A percentile compares a stretch with the other conserved stretches of the same genome.
Evolutionary conservation across 2,113 vertebrate species (phyloP).

Genomic region (Rutilus rutilus): DNA sequence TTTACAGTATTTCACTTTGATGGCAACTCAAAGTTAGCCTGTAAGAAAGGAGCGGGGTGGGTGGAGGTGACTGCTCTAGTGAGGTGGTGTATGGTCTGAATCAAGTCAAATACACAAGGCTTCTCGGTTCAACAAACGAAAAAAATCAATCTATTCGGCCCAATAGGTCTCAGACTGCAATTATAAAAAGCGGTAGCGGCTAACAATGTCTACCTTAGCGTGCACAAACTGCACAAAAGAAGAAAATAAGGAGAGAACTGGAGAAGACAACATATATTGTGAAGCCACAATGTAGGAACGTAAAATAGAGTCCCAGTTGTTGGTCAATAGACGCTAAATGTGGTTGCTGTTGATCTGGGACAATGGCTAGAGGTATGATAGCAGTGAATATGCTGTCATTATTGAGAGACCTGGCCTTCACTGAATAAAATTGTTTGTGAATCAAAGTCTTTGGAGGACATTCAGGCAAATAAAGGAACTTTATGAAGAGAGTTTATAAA

Average conservation of each 20-base stretch:
- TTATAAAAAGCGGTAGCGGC: constrained; percentile 64
- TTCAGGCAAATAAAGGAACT: neutral
- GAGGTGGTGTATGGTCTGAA: constrained; percentile 57
- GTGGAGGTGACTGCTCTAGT: constrained; percentile 49
- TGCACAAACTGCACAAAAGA: constrained; percentile 38
- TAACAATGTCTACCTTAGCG: constrained; percentile 58
- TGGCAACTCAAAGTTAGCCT: constrained; percentile 71
- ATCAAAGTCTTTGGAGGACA: neutral
- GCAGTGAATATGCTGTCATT: constrained; percentile 15
- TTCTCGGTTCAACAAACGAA: constrained; percentile 22
- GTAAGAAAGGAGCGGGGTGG: constrained; percentile 50
- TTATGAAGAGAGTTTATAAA: constrained; percentile 2
- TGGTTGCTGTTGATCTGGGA: constrained; percentile 37
- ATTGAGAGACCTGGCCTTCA: constrained; percentile 17
- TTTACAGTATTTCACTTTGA: constrained; percentile 68
- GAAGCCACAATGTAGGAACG: neutral
- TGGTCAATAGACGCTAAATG: constrained; percentile 32
- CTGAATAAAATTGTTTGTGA: neutral
- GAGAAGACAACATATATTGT: constrained; percentile 42
- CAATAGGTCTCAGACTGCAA: constrained; percentile 69
- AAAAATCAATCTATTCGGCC: constrained; percentile 67
- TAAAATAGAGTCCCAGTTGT: constrained; percentile 33
- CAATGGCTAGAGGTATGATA: neutral
- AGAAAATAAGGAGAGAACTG: constrained; percentile 11
- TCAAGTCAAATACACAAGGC: constrained; percentile 64